These are phyloP conservation scores for Mycteria americana DNA, from an alignment of 2,797 vertebrate genomes.

Conservation along the genomic window DNA sequence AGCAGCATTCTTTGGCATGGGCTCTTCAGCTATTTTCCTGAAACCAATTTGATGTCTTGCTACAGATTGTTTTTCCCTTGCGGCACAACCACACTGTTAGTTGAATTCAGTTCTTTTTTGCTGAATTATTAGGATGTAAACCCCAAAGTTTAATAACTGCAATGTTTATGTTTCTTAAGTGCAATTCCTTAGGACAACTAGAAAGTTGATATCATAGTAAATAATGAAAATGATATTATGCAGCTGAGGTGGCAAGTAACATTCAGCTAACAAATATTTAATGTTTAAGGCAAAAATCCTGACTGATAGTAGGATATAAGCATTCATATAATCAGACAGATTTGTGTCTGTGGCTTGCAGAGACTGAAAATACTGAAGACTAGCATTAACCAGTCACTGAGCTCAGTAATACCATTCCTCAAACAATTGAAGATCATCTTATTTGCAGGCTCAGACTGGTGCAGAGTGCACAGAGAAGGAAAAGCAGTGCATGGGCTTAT, in stretches of 20 bases:
- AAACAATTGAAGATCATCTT: not conserved
- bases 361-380: not conserved
- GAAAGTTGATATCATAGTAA: not conserved
- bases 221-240: not conserved
- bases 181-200: not conserved
- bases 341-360: not conserved
- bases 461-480: not conserved
- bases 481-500: not conserved
- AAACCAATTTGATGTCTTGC: constrained; percentile 66
- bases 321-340: not conserved
- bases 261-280: not conserved
- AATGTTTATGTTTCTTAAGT: not conserved
- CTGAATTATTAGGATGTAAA: constrained; percentile 16
- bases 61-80: constrained; percentile 57
- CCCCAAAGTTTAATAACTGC: not conserved
- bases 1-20: constrained; percentile 58
- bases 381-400: not conserved
- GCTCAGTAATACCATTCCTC: not conserved
- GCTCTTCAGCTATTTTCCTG: constrained; percentile 53
- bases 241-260: not conserved
- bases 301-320: not conserved
- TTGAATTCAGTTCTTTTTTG: not conserved
- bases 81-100: not conserved
- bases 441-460: not conserved
- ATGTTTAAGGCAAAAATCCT: not conserved